phyloP scores from a whole-genome alignment of 2,113 vertebrate genomes.

The Pedetes capensis region DNA sequence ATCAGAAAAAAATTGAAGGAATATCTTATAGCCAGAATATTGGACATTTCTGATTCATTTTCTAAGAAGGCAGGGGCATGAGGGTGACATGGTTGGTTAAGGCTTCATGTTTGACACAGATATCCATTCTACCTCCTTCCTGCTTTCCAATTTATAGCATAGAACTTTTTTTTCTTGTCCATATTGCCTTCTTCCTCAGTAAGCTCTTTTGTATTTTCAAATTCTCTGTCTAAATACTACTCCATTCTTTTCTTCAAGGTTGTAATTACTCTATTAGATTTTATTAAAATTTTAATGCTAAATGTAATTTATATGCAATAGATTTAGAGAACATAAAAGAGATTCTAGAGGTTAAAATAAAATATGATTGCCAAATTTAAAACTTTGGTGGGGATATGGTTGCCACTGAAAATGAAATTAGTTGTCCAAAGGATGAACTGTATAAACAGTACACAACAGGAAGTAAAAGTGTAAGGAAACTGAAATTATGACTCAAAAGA shows the following conservation, averaged over 20 bases:
- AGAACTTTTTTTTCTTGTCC: not conserved
- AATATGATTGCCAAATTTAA: not conserved
- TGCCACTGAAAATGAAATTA: not conserved
- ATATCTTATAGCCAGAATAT: not conserved
- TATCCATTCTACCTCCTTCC: not conserved
- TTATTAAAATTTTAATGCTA: slow-evolving; percentile 27
- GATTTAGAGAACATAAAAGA: not conserved
- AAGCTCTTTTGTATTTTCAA: not conserved
- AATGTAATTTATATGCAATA: not conserved
- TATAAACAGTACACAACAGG: not conserved
- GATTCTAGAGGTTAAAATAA: not conserved
- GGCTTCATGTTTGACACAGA: not conserved
- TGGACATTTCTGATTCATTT: not conserved
- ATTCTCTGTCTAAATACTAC: not conserved
- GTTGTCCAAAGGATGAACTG: not conserved
- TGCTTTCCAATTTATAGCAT: not conserved
- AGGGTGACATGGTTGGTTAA: not conserved
- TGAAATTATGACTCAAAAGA: slow-evolving; percentile 14
- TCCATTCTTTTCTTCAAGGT: not conserved
- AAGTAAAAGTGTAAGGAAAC: not conserved
- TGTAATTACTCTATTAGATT: not conserved
- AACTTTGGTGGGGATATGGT: slow-evolving; percentile 12
- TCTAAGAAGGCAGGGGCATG: not conserved
- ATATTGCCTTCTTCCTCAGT: not conserved
- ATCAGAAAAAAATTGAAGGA: not conserved